A percentile compares a stretch with the other conserved stretches of the same genome.
phyloP scores from a whole-genome alignment of 2,113 vertebrate species.

The Trematomus loennbergii region DNA sequence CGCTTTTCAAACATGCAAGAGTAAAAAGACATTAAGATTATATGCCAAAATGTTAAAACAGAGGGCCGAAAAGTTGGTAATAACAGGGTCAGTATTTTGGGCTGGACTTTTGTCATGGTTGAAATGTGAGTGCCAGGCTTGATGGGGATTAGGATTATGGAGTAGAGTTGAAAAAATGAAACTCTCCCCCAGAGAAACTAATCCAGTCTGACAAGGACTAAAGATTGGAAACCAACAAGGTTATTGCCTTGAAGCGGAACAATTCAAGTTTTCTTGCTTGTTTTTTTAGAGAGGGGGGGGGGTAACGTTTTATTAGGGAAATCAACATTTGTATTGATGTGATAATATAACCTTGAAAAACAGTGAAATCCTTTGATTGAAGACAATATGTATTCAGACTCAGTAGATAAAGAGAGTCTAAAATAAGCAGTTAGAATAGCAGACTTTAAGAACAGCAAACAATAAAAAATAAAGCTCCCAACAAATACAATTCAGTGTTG shows the following conservation, averaged over 20 bases:
- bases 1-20: neutral
- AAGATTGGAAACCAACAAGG: neutral
- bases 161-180: neutral
- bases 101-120: neutral
- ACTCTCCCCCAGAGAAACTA: neutral
- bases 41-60: too few relatives aligned
- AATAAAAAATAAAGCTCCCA: neutral
- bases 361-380: neutral
- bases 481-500: neutral
- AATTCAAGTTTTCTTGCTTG: neutral
- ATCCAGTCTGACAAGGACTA: neutral
- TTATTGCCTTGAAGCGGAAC: neutral
- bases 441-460: neutral
- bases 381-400: neutral
- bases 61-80: neutral
- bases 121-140: neutral
- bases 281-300: neutral
- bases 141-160: slow-evolving; percentile 4
- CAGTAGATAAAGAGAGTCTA: neutral
- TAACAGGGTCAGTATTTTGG: neutral
- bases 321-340: neutral
- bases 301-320: neutral
- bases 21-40: neutral
- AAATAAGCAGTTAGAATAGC: neutral
- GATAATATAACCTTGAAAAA: neutral